A percentile compares a stretch with the other conserved stretches of the same genome.
Conservation (phyloP, 2,113 vertebrate species). For the Phocoena phocoena region DNA sequence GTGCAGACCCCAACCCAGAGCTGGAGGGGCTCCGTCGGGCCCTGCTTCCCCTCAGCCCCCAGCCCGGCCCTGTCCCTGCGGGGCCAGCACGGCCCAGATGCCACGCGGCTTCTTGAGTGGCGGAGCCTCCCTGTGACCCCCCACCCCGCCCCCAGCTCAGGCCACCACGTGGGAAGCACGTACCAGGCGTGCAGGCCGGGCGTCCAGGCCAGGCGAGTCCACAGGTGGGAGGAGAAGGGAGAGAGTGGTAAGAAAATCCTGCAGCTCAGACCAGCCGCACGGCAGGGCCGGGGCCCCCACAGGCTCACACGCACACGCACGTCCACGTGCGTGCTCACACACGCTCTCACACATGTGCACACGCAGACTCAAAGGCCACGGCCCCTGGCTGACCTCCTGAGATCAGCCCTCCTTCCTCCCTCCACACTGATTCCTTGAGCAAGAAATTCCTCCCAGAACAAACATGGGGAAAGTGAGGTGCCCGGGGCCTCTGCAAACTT, state of each 20-base stretch:
- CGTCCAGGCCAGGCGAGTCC: background rate
- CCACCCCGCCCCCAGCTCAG: background rate
- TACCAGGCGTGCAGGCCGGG: conserved; percentile 40
- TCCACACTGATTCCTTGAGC: background rate
- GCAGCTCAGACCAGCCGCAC: background rate
- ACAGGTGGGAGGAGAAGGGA: background rate
- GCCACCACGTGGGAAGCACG: background rate
- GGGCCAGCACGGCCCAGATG: background rate
- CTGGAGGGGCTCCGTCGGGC: background rate
- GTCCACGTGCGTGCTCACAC: no score
- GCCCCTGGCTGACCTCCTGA: background rate
- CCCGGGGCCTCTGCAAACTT: no score
- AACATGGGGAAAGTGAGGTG: background rate
- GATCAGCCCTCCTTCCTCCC: background rate
- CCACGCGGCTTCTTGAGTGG: background rate
- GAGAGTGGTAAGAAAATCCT: background rate
- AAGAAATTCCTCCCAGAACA: background rate
- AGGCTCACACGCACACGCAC: background rate
- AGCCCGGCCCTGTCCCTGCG: no score
- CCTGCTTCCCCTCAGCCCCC: no score
- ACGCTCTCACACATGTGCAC: no score
- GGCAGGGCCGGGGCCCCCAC: no score
- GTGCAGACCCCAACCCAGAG: background rate
- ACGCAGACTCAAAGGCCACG: background rate
- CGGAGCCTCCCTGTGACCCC: background rate